A percentile compares a stretch with the other conserved stretches of the same genome.
These are phyloP conservation scores for Atethmia centrago DNA, from an alignment of 2,888 invertebrate species.

Conservation along the genomic window DNA sequence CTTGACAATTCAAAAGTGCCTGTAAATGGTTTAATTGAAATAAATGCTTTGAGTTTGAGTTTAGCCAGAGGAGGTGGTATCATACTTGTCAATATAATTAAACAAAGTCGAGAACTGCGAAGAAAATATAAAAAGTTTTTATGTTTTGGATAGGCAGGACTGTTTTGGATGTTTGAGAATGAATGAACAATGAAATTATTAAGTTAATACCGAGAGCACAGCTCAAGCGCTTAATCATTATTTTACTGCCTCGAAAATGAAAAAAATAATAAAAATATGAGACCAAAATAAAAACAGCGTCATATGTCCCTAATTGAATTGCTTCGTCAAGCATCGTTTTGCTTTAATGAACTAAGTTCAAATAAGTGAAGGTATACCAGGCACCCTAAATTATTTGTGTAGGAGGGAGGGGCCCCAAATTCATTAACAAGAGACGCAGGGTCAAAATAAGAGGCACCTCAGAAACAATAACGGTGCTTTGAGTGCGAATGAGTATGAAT, in stretches of 20 bases:
- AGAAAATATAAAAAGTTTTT: background rate
- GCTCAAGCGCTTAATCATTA: conserved; percentile 3
- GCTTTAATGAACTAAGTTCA: conserved; percentile 27
- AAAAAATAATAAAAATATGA: conserved; percentile 6
- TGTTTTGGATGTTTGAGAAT: background rate
- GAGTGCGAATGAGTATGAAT: conserved; percentile 17
- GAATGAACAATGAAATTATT: background rate
- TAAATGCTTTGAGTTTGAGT: too few species aligned
- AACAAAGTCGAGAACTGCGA: background rate
- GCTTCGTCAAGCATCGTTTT: conserved; percentile 22
- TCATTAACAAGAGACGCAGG: conserved; percentile 51
- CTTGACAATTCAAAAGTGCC: too few species aligned
- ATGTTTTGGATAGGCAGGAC: background rate
- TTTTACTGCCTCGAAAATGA: background rate
- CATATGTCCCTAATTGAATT: conserved; percentile 42
- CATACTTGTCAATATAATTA: background rate
- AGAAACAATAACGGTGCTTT: conserved; percentile 45
- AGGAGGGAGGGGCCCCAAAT: conserved; percentile 2
- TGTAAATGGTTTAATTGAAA: too few species aligned
- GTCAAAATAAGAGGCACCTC: conserved; percentile 37
- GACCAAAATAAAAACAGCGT: conserved; percentile 9
- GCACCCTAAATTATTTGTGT: conserved; percentile 42
- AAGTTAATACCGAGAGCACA: background rate
- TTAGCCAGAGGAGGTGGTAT: background rate
- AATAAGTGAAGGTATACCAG: conserved; percentile 4